Percentiles rank a stretch among this genome's conserved stretches.
phyloP scores from a whole-genome alignment of 2,888 invertebrate species.

The Tipula lateralis region DNA sequence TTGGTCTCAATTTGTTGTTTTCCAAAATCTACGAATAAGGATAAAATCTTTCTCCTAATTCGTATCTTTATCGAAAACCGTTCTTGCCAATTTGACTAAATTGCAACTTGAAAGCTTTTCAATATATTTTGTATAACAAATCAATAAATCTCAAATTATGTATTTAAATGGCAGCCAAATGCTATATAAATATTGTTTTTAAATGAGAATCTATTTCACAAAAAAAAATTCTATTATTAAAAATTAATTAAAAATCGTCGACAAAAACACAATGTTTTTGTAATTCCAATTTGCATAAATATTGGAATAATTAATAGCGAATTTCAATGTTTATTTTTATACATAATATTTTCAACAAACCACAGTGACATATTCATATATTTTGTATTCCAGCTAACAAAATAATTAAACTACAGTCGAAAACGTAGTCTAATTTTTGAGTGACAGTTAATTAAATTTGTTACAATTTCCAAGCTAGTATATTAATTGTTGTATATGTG shows the following conservation, averaged over 20 bases:
- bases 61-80: too few species aligned
- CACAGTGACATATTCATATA: neutral
- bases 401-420: neutral
- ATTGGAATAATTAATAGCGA: neutral
- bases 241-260: neutral
- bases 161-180: neutral
- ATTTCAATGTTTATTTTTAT: neutral
- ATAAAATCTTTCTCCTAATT: too few species aligned
- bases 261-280: neutral
- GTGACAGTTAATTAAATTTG: neutral
- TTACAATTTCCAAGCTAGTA: neutral
- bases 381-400: neutral
- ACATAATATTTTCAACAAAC: neutral
- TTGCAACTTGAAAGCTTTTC: too few species aligned
- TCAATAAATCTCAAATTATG: neutral
- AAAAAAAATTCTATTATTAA: neutral
- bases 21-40: too few species aligned
- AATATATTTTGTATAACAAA: too few species aligned
- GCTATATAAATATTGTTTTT: neutral
- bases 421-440: neutral
- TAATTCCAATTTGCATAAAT: neutral
- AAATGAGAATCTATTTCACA: too few species aligned
- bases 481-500: neutral
- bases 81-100: too few species aligned
- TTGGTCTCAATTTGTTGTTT: too few species aligned